Evolutionary conservation across 2,888 invertebrate genomes (phyloP).

Genomic region (Microctonus brassicae): DNA sequence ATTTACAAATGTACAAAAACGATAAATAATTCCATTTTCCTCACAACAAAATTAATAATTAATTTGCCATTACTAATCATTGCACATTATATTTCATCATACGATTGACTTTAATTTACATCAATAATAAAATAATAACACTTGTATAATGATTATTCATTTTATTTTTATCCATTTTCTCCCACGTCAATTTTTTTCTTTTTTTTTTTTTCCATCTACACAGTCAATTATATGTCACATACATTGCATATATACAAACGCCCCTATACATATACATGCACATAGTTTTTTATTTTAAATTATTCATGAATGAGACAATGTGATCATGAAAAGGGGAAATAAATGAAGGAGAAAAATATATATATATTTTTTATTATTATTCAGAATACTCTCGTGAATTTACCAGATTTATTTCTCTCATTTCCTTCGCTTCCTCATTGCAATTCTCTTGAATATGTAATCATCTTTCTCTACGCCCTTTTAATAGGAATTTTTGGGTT

Average conservation of each 20-base stretch:
- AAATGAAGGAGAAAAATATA: constrained; percentile 11
- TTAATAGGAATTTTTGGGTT: background rate
- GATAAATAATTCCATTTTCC: too few species aligned
- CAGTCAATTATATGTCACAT: background rate
- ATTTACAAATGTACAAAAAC: too few species aligned
- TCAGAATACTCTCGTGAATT: background rate
- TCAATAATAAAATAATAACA: background rate
- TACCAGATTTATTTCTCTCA: constrained; percentile 21
- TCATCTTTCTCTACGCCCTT: background rate
- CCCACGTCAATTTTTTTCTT: background rate
- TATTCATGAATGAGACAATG: constrained; percentile 20
- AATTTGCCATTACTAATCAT: background rate
- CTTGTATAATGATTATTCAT: background rate
- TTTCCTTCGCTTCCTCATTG: background rate
- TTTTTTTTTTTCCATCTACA: background rate
- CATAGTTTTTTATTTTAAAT: background rate
- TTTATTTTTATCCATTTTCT: background rate
- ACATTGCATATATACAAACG: background rate
- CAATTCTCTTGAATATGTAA: constrained; percentile 13
- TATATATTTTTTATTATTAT: constrained; percentile 4
- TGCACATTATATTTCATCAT: background rate
- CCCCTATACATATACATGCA: background rate
- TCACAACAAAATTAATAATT: background rate
- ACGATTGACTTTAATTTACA: background rate
- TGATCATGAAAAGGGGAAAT: constrained; percentile 18